Evolutionary conservation across 2,797 vertebrate genomes (phyloP), one percentile per base, ranked within the genome.

Genomic region (Scarus forsteni): DNA sequence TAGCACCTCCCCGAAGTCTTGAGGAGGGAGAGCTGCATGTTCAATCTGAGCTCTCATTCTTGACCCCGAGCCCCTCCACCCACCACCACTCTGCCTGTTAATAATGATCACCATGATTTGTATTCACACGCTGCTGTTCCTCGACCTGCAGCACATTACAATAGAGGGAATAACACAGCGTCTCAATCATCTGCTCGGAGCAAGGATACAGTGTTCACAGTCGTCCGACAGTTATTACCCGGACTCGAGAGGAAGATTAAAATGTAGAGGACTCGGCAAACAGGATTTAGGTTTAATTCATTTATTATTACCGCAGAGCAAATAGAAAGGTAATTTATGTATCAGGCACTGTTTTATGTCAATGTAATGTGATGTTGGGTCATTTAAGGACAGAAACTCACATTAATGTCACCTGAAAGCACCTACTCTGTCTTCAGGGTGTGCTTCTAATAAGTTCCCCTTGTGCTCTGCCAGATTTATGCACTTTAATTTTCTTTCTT

Each of bases 11-110:
- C 84, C 19, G 9, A 80, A 77, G 77, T 78, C 81, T 76, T 51
- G 49, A 70, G 58, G 35, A 79, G 81, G 38, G 38, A 40, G 66
- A 45, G 74, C 84, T 61, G 58, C 49, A 10, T 72, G 73, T 79
- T 83, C 72, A 84, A 46, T 82, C 84, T 62, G 57, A 76, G 77
- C 79, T 70, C 83, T 78, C 77, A 10, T 49, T 88, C 59, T 84
- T 76, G 84, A 90, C 84, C 88, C 74, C 3, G 18, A 65, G 46
- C 64, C 10, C 79, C 71, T 10, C 43, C 43, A 12, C 43, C 43
- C 4, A 12, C 5, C 43, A 6, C 53, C 27, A 3, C 84, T 73
- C 64, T 36, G n/a, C 48, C 69, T 42, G 40, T 60, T 88, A 73
- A 80, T 89, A 85, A 83, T 60, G 59, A 87, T 74, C 53, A 11